Base-by-base conservation (phyloP, 2,797 vertebrate genomes). In the Hoplostethus mediterraneus region DNA sequence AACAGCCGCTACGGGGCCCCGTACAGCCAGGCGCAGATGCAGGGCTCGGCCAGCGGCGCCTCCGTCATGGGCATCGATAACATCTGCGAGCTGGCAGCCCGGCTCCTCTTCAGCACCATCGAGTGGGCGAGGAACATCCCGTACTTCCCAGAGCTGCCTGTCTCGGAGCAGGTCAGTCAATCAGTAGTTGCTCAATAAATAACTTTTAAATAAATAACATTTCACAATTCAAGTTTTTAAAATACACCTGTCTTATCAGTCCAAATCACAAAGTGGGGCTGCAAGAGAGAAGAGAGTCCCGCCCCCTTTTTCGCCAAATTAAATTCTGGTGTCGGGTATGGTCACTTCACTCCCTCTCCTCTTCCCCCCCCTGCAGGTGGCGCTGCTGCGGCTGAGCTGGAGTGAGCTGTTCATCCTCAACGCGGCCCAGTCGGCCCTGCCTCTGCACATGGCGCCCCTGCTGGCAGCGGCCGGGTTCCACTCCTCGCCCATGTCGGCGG, bases 361-460 rank as follows among this genome's bases (percentile, higher is more conserved):
- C 67, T 38, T 44, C 28, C 7, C 1, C 67, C 33, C 44, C 30
- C 71, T 2, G 12, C 72, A 93, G 89, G 98, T 99, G 83, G 96
- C 97, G 2, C 90, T 99, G 87, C 93, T 99, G 69, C 92, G 97
- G 52, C 95, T 99, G 42, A 97, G 96, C 94, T 99, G 98, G 98
- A 99, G 98, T 28, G 98, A 99, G 94, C 96, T 99, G 21, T 99
- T 99, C 82, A 97, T 98, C 83, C 95, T 99, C 28, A 99, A 98
- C 4, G 98, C 98, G 0, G 98, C 98, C 1, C 98, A 99, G 93
- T 98, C 97, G 0, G 96, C 97, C 5, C 88, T 99, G 81, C 97
- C 97, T 0, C 93, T 99, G 17, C 97, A 99, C 90, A 96, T 97
- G 86, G 98, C 98, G 0, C 97, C 98, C 0, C 90, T 99, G 71